These are phyloP conservation scores for Hylia prasina DNA, from an alignment of 2,113 vertebrate species.

Conservation along the genomic window DNA sequence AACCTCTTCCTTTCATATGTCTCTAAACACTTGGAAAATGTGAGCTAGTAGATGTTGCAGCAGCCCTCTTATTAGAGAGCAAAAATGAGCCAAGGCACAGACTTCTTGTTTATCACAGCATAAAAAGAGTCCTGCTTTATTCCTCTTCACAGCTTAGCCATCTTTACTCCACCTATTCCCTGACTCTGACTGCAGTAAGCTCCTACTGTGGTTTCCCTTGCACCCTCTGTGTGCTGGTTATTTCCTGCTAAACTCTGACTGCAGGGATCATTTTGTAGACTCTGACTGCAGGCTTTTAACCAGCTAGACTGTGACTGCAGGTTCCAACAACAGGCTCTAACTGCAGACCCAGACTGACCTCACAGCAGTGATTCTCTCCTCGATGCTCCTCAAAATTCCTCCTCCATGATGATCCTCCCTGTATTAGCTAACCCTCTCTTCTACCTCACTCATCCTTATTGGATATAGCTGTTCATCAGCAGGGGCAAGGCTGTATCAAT, in stretches of 20 bases:
- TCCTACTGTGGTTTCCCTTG: neutral
- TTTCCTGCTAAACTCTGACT: neutral
- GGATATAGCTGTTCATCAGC: neutral
- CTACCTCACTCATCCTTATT: neutral
- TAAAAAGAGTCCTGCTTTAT: neutral
- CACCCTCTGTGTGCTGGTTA: neutral
- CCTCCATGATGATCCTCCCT: neutral
- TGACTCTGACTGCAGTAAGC: neutral
- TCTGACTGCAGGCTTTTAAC: neutral
- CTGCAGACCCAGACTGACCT: neutral
- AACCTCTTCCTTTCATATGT: neutral
- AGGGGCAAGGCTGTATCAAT: neutral
- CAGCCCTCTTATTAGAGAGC: neutral
- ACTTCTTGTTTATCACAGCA: neutral
- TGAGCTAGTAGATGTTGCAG: neutral
- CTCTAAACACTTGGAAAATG: neutral
- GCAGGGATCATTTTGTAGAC: neutral
- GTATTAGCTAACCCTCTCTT: neutral
- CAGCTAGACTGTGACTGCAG: neutral
- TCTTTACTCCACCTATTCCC: neutral
- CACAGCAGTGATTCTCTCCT: neutral
- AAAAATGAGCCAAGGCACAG: neutral
- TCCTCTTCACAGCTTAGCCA: neutral
- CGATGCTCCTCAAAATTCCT: neutral
- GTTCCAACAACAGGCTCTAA: neutral